A percentile compares a stretch with the other conserved stretches of the same genome.
These are phyloP conservation scores for Biston betularia DNA, from an alignment of 2,888 invertebrate genomes.

Conservation along the genomic window DNA sequence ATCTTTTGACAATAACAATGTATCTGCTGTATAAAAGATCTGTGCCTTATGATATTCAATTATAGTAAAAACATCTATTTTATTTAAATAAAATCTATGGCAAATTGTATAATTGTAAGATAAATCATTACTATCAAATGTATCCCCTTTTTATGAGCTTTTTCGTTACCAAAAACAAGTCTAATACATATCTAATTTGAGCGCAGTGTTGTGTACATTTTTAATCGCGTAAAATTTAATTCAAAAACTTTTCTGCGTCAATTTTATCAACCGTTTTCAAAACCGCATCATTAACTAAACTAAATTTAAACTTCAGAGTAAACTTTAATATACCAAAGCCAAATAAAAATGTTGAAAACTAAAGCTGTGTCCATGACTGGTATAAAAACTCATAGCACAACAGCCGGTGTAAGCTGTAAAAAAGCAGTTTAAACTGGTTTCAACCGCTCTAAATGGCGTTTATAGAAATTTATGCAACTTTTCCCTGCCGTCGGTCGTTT, in stretches of 20 bases:
- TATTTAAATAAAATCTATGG: neutral
- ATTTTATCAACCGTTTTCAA: neutral
- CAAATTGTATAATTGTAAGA: neutral
- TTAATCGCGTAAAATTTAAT: neutral
- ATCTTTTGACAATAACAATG: conserved; percentile 26
- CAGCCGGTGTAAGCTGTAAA: conserved; percentile 20
- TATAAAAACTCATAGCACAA: conserved; percentile 20
- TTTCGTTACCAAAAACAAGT: neutral
- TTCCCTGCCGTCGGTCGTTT: conserved; percentile 29
- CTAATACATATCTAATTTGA: neutral
- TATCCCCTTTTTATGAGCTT: neutral
- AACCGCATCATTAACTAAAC: conserved; percentile 4
- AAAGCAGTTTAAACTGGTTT: conserved; percentile 33
- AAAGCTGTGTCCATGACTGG: conserved; percentile 14
- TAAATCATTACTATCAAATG: neutral
- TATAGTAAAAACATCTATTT: neutral
- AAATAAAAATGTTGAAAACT: conserved; percentile 18
- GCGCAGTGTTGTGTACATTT: neutral
- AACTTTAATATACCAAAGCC: conserved; percentile 9
- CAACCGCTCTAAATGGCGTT: conserved; percentile 50
- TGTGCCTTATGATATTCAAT: conserved; percentile 29
- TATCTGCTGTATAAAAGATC: conserved; percentile 19
- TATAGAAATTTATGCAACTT: conserved; percentile 52
- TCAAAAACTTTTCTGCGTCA: neutral
- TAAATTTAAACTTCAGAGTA: conserved; percentile 17